Conservation (phyloP, 2,113 vertebrate genomes). For the Petromus typicus region DNA sequence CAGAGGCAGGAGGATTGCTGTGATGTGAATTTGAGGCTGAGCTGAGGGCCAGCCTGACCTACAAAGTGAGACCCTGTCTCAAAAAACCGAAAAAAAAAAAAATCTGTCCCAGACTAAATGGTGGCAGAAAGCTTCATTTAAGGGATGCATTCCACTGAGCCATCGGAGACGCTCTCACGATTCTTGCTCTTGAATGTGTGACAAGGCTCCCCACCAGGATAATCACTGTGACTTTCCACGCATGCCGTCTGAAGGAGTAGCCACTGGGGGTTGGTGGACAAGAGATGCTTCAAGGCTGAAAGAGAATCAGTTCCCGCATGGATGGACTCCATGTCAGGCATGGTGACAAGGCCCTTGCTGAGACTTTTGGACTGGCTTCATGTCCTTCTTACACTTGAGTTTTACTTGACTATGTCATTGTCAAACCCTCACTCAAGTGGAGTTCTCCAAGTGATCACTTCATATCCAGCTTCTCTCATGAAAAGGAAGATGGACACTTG, state of each 20-base stretch:
- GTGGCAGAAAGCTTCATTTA: background rate
- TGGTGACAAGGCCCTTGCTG: no score
- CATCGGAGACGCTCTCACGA: background rate
- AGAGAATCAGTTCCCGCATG: background rate
- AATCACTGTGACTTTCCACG: background rate
- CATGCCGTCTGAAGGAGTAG: background rate
- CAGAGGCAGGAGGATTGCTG: no score
- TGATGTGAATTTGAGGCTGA: no score
- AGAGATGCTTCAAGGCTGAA: background rate
- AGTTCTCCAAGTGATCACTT: background rate
- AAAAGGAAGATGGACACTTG: background rate
- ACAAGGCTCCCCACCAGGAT: background rate
- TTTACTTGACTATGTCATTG: background rate
- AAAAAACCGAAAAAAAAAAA: no score
- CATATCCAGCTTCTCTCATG: background rate
- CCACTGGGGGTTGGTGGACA: background rate
- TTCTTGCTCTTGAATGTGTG: background rate
- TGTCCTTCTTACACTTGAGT: background rate
- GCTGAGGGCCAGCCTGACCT: no score
- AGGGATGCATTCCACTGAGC: background rate
- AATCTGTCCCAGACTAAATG: background rate
- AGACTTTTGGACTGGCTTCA: fast-evolving
- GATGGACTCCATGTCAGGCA: background rate
- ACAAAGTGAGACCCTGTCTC: no score
- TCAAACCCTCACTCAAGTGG: background rate